Percentiles rank a stretch among this genome's conserved stretches.
Conservation (phyloP, 2,113 vertebrate genomes). For the Corvus hawaiiensis region DNA sequence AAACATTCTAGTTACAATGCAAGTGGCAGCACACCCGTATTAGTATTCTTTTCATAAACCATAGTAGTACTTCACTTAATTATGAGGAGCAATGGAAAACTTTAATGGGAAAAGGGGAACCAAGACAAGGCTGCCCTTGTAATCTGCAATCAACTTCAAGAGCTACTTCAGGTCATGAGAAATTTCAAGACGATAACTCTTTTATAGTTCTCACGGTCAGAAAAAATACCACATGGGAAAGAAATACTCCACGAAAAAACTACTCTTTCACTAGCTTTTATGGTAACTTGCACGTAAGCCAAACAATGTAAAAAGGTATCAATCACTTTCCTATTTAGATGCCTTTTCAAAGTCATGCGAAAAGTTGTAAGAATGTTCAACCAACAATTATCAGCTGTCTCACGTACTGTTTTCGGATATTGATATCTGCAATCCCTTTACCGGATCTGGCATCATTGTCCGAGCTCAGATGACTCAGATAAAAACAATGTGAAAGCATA, state of each 20-base stretch:
- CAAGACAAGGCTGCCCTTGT: slow-evolving; percentile 10
- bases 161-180: slow-evolving; percentile 57
- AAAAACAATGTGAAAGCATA: slow-evolving; percentile 27
- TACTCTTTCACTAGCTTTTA: not conserved
- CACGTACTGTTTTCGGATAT: not conserved
- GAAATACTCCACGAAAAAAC: not conserved
- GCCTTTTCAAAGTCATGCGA: not conserved
- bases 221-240: slow-evolving; percentile 47
- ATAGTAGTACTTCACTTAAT: not conserved
- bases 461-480: slow-evolving; percentile 23
- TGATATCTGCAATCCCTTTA: slow-evolving; percentile 13
- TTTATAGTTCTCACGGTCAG: slow-evolving; percentile 45
- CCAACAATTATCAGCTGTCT: not conserved
- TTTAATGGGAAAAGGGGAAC: not conserved
- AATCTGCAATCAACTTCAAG: not conserved
- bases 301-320: slow-evolving; percentile 15
- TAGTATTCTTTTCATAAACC: not conserved
- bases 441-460: slow-evolving; percentile 50
- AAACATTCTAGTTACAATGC: not conserved
- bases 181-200: slow-evolving; percentile 44
- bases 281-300: not conserved
- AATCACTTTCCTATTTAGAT: slow-evolving; percentile 2
- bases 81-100: not conserved
- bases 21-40: not conserved
- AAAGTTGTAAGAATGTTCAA: not conserved